Evolutionary conservation across 2,113 vertebrate genomes (phyloP).

Genomic region (Triplophysa siluroides): DNA sequence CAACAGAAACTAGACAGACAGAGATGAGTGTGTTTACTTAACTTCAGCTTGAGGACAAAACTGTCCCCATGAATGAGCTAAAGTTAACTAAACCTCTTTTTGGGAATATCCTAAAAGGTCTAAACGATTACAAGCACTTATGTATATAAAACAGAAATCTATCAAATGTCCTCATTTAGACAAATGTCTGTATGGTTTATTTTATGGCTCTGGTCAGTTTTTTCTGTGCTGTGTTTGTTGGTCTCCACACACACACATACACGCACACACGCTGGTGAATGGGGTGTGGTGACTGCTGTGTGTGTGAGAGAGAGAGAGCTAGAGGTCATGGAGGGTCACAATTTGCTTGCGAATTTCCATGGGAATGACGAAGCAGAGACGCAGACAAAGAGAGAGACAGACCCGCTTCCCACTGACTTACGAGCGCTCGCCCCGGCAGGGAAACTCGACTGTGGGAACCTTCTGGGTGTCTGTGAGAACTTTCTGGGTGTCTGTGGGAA

Average conservation of each 20-base stretch:
- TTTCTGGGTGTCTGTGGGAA: constrained; percentile 9
- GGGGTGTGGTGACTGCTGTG: constrained; percentile 19
- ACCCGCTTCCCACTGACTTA: not conserved
- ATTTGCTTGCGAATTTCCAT: constrained; percentile 40
- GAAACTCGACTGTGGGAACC: constrained; percentile 25
- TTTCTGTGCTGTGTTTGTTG: not conserved
- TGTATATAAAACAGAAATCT: not conserved
- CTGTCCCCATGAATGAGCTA: not conserved
- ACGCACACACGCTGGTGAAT: not conserved
- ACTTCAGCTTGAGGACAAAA: not conserved
- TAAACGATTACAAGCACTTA: no score
- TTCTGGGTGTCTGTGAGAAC: constrained; percentile 15
- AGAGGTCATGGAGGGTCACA: constrained; percentile 28
- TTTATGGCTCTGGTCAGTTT: no score
- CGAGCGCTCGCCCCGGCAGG: not conserved
- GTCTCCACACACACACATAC: not conserved
- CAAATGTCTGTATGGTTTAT: no score
- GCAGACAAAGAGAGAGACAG: constrained; percentile 9
- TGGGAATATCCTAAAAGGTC: no score
- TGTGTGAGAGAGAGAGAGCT: not conserved
- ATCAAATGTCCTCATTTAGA: not conserved
- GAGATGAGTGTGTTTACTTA: not conserved
- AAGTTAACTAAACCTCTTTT: not conserved
- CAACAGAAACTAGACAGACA: constrained; percentile 11
- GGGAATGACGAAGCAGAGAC: constrained; percentile 30